A percentile compares a stretch with the other conserved stretches of the same genome.
phyloP scores from a whole-genome alignment of 2,888 invertebrate species.

The Amiota minor region DNA sequence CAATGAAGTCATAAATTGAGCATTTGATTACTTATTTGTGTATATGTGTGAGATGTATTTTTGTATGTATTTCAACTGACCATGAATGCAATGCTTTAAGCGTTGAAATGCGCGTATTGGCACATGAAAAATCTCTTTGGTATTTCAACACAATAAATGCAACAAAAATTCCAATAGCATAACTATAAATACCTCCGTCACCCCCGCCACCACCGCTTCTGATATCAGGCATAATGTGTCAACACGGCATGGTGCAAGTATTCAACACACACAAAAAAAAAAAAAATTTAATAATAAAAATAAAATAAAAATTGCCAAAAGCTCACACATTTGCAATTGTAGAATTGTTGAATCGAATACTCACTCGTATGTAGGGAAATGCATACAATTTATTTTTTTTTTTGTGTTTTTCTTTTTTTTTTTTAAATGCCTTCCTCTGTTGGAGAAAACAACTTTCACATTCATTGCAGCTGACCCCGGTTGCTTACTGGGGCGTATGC shows the following conservation, averaged over 20 bases:
- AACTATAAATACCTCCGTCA: too few species aligned
- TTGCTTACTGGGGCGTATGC: constrained; percentile 36
- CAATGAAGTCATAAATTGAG: constrained; percentile 58
- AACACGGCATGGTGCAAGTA: background rate
- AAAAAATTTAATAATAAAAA: too few species aligned
- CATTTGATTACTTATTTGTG: constrained; percentile 38
- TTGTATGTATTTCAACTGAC: background rate
- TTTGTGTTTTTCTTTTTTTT: too few species aligned
- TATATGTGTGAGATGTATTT: constrained; percentile 21
- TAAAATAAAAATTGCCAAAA: too few species aligned
- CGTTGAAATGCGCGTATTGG: background rate
- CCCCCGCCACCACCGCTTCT: background rate
- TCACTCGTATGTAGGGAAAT: too few species aligned
- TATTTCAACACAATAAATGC: constrained; percentile 18
- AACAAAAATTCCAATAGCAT: too few species aligned
- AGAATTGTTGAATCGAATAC: too few species aligned
- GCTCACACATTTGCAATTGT: too few species aligned
- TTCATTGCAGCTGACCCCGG: constrained; percentile 17
- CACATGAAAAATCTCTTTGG: background rate
- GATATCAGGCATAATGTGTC: constrained; percentile 7
- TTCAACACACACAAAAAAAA: background rate
- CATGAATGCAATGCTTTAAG: constrained; percentile 9
- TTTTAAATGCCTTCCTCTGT: too few species aligned
- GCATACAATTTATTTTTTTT: too few species aligned
- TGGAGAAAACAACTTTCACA: constrained; percentile 12